Evolutionary conservation across 2,888 invertebrate genomes (phyloP), one percentile per base, ranked within the genome.

Genomic region (Dynastes hyllus): DNA sequence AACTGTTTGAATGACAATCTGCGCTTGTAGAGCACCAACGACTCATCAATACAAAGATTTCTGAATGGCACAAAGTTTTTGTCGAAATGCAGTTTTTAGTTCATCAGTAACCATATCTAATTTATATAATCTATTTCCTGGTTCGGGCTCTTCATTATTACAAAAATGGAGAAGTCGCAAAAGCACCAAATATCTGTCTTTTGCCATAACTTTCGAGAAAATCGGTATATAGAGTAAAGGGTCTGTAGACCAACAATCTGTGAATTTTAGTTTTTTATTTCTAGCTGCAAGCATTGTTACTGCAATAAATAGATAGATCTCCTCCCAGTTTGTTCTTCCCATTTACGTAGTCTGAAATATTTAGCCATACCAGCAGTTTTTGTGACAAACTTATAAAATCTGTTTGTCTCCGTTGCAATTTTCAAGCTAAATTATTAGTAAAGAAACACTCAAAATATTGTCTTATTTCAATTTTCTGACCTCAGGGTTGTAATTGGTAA

Each of bases 341-440:
- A 63, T 8, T 63, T 4, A 63, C 16, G 5, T 27, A 63, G 11
- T 11, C 63, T 63, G 5, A 16, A 63, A 63, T 29, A 63, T 63
- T 9, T 63, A 3, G 27, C 4, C n/a, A 9, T 27, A 11, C n/a
- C n/a, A 8, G 29, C 8, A 32, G 5, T 63, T 63, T 11, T 0
- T 11, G 63, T 63, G n/a, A 63, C 63, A 63, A 63, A 63, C n/a
- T 63, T 8, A 63, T 13, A 63, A 63, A 13, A 63, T 32, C 63
- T 63, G n/a, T 13, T 63, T 22, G 63, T 63, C n/a, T 13, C 63
- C 11, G 63, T 2, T 13, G 63, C 63, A 58, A 58, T 8, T 8
- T 58, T 58, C 8, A 2, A 0, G 58, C 58, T 22, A 22, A 22
- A 3, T 37, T 6, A 22, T 22, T 22, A 22, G 22, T 22, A 8